Evolutionary conservation across 2,113 vertebrate genomes (phyloP).

Genomic region (Phalacrocorax pelagicus): DNA sequence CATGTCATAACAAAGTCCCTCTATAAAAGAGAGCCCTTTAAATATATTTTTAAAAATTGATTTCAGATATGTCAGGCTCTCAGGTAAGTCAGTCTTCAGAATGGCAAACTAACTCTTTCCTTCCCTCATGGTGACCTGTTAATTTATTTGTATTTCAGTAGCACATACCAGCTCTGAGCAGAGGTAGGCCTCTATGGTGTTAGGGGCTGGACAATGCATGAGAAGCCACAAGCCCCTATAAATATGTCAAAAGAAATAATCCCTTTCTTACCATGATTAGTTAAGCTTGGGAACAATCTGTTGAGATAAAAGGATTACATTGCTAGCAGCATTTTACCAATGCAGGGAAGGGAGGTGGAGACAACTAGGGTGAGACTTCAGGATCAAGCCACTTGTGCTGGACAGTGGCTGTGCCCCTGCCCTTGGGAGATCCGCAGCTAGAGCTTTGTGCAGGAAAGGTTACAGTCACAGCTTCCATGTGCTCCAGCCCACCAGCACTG

Average conservation of each 20-base stretch:
- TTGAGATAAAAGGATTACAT: not conserved
- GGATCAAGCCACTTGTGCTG: not conserved
- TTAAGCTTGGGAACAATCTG: not conserved
- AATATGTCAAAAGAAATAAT: not conserved
- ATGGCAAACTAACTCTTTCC: slow-evolving; percentile 1
- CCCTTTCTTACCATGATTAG: not conserved
- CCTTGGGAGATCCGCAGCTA: not conserved
- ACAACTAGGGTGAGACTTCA: not conserved
- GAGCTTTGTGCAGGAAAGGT: not conserved
- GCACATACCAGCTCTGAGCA: not conserved
- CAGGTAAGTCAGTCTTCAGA: not conserved
- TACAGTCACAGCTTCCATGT: not conserved
- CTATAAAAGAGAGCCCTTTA: slow-evolving; percentile 32
- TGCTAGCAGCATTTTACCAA: not conserved
- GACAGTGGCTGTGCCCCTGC: not conserved
- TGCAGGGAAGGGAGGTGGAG: not conserved
- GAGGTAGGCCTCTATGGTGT: not conserved
- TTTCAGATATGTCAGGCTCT: not conserved
- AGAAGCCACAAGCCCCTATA: not conserved
- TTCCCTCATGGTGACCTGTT: not conserved
- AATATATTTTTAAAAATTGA: not conserved
- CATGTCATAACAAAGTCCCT: not conserved
- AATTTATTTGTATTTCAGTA: slow-evolving; percentile 21
- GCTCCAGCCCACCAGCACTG: not conserved
- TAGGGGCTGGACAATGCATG: not conserved